Base-by-base conservation (phyloP, 1,140 invertebrate genomes). In the Drosophila dunni region DNA sequence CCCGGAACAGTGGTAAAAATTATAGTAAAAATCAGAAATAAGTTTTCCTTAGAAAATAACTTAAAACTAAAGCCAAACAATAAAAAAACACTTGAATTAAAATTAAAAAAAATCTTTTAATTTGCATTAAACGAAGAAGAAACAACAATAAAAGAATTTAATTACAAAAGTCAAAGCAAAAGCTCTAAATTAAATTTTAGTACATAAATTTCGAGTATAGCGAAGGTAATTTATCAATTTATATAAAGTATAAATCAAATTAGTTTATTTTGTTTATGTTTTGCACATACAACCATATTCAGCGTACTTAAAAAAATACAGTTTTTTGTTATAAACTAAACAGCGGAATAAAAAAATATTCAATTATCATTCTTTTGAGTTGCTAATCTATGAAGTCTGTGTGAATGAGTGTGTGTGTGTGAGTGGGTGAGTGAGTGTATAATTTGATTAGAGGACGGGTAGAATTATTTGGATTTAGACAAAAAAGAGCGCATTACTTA, bases 391-490 rank as follows among this genome's bases (percentile, higher is more conserved):
- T 56, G 63, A 13, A 68, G 53, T 77, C 38, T 44, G n/a, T 45
- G n/a, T 40, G n/a, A 50, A 33, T 51, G 40, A 6, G 13, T 57
- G 3, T 17, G 15, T 15, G 10, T 73, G 40, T 10, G 44, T 40
- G 42, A 36, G 68, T 65, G 38, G 56, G 60, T 34, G 62, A 67
- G 34, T 81, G 62, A 57, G 45, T 64, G 36, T 58, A 40, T 88
- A 78, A 88, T 89, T 88, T 83, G 38, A 88, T 79, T 89, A 74
- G 56, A 89, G 83, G 83, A 88, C 83, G 83, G 81, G 75, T 64
- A 56, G n/a, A 17, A 9, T 65, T 56, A 29, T 17, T 36, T 60
- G 45, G 56, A 60, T 34, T 67, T 53, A 58, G 65, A 72, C 75
- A 70, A 65, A 69, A 79, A 45, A 66, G 56, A 70, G 53, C 66